phyloP scores from a whole-genome alignment of 1,140 invertebrate species.

The Sipha flava region DNA sequence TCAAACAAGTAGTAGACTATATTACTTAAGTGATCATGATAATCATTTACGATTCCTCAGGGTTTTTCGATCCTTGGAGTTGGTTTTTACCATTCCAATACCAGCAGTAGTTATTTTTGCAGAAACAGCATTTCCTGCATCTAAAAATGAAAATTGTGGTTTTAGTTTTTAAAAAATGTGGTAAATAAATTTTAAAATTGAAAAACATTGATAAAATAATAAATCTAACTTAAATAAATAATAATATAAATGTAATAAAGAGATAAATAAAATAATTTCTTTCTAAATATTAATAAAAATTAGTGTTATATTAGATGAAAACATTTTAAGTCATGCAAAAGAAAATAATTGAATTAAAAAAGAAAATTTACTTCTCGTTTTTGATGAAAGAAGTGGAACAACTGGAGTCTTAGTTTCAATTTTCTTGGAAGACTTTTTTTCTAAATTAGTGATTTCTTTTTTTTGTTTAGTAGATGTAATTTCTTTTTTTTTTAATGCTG shows the following conservation, averaged over 20 bases:
- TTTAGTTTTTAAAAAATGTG: too few species aligned
- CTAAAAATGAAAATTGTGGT: slow-evolving; percentile 3
- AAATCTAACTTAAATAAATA: too few species aligned
- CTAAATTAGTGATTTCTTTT: not conserved
- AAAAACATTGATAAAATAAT: too few species aligned
- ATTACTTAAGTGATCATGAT: not conserved
- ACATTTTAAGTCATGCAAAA: not conserved
- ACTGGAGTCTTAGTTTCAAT: slow-evolving; percentile 31
- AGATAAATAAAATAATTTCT: not conserved
- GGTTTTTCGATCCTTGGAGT: slow-evolving; percentile 15
- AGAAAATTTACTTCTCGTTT: slow-evolving; percentile 37
- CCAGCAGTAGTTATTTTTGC: slow-evolving; percentile 40
- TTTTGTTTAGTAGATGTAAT: slow-evolving; percentile 17
- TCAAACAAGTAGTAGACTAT: slow-evolving; percentile 22
- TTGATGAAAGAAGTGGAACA: slow-evolving; percentile 31
- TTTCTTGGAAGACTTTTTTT: slow-evolving; percentile 30
- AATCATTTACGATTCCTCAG: slow-evolving; percentile 9
- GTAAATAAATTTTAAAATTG: too few species aligned
- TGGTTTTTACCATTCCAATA: slow-evolving; percentile 30
- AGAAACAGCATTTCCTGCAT: slow-evolving; percentile 33
- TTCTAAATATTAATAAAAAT: not conserved
- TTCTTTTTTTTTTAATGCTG: slow-evolving; percentile 34
- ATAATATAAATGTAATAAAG: not conserved
- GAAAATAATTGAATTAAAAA: slow-evolving; percentile 13
- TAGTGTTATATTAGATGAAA: too few species aligned